Base-by-base conservation (phyloP, 2,888 invertebrate species). In the Philereme transversata region DNA sequence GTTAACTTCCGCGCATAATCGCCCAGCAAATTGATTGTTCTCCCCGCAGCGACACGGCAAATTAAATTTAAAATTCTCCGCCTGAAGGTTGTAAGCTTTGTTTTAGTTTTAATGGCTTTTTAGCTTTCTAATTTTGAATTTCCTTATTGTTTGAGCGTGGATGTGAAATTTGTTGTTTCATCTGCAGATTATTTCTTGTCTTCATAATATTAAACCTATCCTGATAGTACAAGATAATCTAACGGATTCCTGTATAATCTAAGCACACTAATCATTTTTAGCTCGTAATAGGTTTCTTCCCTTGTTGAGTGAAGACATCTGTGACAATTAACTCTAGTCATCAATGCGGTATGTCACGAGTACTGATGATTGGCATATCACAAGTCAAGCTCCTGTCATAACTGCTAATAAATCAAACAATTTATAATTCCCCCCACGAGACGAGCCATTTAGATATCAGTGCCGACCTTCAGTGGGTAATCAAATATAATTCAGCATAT, bases 1-100 rank as follows among this genome's bases (percentile, higher is more conserved):
- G 85, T 84, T 88, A 89, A 89, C 87, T 86, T 84, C 78, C 79
- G 66, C 77, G 76, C 71, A 79, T 86, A 86, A 88, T 86, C 78
- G 74, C 73, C 68, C 70, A 69, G 76, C 73, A 85, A 89, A 90
- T 87, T 86, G 85, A 87, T 86, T 86, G 83, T 78, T 69, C 76
- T 72, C 65, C 68, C 67, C 61, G 62, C 57, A 60, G 62, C 62
- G 68, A 69, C 71, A 64, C 49, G 50, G 70, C 65, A 74, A 81
- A 78, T 76, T 75, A 73, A 71, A 73, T 77, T 75, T 72, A 73
- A 75, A 76, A 76, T 72, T 70, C 67, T 62, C 46, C 47, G 59
- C 53, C 11, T 48, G 34, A 45, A 59, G 49, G 48, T 22, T n/a
- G n/a, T 52, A 45, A 52, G 43, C 48, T 58, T 53, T 50, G 53